phyloP scores from a whole-genome alignment of 2,797 vertebrate genomes.

The Columba guinea region DNA sequence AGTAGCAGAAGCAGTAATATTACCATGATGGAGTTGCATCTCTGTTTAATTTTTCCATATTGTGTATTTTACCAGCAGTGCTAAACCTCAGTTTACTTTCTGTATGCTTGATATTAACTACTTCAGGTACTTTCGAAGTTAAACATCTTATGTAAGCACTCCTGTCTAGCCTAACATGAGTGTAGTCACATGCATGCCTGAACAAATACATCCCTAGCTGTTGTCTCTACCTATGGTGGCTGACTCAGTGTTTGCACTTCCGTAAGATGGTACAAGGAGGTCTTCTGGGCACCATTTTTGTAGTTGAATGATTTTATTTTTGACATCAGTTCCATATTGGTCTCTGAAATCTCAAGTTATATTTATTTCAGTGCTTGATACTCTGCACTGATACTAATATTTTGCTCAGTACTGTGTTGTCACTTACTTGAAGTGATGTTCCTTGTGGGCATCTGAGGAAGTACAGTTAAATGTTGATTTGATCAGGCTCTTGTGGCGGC shows the following conservation, averaged over 20 bases:
- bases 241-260: accelerated
- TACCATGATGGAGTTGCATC: not conserved
- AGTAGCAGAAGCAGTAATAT: not conserved
- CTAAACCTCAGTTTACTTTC: not conserved
- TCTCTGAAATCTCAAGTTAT: not conserved
- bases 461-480: not conserved
- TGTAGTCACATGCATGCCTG: accelerated
- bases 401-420: not conserved
- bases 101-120: not conserved
- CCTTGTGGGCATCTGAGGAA: not conserved
- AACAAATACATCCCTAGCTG: accelerated
- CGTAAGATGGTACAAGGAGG: too few relatives aligned
- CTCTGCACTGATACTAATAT: too few relatives aligned
- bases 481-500: not conserved
- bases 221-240: accelerated
- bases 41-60: not conserved
- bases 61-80: not conserved
- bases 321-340: not conserved
- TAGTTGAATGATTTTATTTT: not conserved
- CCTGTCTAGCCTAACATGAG: accelerated
- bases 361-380: accelerated
- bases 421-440: not conserved
- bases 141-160: not conserved
- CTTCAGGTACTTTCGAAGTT: not conserved
- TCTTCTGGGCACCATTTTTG: not conserved